A percentile compares a stretch with the other conserved stretches of the same genome.
phyloP scores from a whole-genome alignment of 2,797 vertebrate genomes.

The Rhabdomys pumilio region DNA sequence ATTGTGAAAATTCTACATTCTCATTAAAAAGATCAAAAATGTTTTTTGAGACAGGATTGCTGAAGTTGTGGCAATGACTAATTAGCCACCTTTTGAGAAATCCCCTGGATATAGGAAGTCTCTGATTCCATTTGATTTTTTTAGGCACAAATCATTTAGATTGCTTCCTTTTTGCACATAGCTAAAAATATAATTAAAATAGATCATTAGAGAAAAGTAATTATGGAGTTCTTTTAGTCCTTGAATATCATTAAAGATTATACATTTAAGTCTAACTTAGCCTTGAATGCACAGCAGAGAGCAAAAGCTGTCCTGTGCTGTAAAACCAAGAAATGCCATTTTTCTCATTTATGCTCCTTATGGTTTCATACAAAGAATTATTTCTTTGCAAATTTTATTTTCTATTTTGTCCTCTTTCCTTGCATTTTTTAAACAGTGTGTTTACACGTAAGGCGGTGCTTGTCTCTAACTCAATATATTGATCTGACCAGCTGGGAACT shows the following conservation, averaged over 20 bases:
- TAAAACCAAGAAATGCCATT: constrained; percentile 50
- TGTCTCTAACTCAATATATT: not conserved
- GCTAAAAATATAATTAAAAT: constrained; percentile 77
- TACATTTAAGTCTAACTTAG: constrained; percentile 76
- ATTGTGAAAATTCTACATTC: not conserved
- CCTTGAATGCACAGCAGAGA: constrained; percentile 69
- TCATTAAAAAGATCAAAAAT: not conserved
- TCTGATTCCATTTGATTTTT: constrained; percentile 72
- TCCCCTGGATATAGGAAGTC: not conserved
- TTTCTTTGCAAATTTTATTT: constrained; percentile 60
- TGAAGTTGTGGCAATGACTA: constrained; percentile 29
- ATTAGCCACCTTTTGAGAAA: not conserved
- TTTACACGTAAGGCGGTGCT: not conserved
- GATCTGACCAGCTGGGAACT: not conserved
- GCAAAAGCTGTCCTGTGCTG: constrained; percentile 13
- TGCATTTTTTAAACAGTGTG: not conserved
- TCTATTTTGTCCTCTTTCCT: not conserved
- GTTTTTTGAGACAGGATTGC: not conserved
- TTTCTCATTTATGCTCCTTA: constrained; percentile 58
- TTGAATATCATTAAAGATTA: constrained; percentile 78
- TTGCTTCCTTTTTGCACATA: constrained; percentile 69
- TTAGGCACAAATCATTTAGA: constrained; percentile 64
- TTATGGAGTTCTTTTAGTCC: constrained; percentile 73
- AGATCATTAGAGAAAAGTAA: constrained; percentile 77
- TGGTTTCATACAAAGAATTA: constrained; percentile 27